These are phyloP conservation scores for Engraulis encrasicolus DNA, from an alignment of 2,113 vertebrate genomes.

Conservation along the genomic window DNA sequence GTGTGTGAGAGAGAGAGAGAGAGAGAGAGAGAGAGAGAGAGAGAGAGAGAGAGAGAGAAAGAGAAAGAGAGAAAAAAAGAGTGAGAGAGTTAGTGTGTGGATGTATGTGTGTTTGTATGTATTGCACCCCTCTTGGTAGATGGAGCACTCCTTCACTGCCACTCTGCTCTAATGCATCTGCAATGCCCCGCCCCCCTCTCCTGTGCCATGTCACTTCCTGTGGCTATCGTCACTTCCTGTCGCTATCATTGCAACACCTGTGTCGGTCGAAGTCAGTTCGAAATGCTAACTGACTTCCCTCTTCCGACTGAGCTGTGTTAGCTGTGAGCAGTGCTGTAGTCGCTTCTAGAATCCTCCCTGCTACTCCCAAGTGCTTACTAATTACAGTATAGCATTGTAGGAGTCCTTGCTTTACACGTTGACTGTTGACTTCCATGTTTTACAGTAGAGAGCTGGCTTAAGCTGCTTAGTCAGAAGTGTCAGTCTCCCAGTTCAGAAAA, in stretches of 20 bases:
- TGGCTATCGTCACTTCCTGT: neutral
- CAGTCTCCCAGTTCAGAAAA: no score
- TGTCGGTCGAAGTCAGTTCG: neutral
- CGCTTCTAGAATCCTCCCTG: no score
- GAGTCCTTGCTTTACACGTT: no score
- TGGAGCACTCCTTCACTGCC: conserved; percentile 43
- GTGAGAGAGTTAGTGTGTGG: conserved; percentile 19
- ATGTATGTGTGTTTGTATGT: conserved; percentile 52
- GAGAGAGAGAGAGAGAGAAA: conserved; percentile 57
- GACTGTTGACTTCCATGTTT: no score
- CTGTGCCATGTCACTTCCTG: conserved; percentile 23
- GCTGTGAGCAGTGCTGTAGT: no score
- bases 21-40: conserved; percentile 48
- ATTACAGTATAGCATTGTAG: no score
- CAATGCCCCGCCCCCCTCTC: conserved; percentile 38
- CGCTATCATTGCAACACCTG: neutral
- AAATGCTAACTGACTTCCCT: neutral
- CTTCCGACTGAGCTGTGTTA: neutral
- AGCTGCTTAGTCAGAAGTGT: no score
- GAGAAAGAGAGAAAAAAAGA: conserved; percentile 47
- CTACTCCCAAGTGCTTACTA: no score
- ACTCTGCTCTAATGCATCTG: conserved; percentile 48
- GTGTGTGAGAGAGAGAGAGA: conserved; percentile 54
- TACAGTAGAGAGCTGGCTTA: no score
- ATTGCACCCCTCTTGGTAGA: conserved; percentile 6